phyloP scores from a whole-genome alignment of 2,888 invertebrate species.

The Listrodromus nycthemerus region DNA sequence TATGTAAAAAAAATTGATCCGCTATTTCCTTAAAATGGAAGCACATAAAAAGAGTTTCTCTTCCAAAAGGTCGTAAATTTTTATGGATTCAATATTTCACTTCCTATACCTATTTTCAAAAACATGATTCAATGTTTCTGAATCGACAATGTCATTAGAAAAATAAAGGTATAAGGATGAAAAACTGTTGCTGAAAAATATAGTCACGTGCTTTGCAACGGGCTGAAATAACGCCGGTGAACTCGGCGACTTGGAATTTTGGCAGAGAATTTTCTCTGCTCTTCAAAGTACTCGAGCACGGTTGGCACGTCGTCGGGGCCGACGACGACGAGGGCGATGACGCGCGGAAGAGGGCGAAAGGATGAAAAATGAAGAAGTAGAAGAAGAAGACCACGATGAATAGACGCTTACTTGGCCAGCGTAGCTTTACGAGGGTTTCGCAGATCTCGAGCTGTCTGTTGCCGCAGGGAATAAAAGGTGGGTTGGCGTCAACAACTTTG shows the following conservation, averaged over 20 bases:
- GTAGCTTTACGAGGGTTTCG: conserved; percentile 25
- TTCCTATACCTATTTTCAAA: not conserved
- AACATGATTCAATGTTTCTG: not conserved
- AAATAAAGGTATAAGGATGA: not conserved
- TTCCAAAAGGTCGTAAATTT: no score
- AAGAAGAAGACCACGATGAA: conserved; percentile 15
- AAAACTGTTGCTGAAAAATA: not conserved
- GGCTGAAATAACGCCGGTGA: not conserved
- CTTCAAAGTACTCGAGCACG: conserved; percentile 2
- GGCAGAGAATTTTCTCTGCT: not conserved
- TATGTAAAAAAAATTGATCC: no score
- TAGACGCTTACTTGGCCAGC: conserved; percentile 26
- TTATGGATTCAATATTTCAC: no score
- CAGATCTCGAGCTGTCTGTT: conserved; percentile 32
- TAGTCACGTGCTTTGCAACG: not conserved
- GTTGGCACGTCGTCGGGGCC: not conserved
- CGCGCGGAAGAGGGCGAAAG: not conserved
- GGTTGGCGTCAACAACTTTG: conserved; percentile 19
- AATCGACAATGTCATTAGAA: not conserved
- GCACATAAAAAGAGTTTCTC: no score
- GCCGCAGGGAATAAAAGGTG: conserved; percentile 9
- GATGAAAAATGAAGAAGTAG: not conserved
- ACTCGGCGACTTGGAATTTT: conserved; percentile 3
- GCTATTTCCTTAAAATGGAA: no score
- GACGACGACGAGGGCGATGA: not conserved